Base-by-base conservation (phyloP, 2,113 vertebrate species). In the Phrynocephalus versicolor region DNA sequence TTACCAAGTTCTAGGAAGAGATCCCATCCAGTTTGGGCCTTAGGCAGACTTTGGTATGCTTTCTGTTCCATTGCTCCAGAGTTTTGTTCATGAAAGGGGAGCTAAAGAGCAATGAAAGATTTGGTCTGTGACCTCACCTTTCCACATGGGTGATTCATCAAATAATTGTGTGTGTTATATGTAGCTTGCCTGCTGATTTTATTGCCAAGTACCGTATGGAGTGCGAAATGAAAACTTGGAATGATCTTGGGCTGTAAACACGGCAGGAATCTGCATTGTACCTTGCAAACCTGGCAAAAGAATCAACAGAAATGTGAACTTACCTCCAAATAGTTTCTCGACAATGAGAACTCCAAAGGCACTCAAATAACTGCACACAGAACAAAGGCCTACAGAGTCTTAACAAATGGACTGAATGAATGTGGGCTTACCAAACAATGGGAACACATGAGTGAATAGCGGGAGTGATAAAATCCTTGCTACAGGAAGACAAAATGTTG, bases 241-340 rank as follows among this genome's bases (percentile, higher is more conserved):
- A 84, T 79, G 70, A 70, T 87, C 83, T 64, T 69, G 57, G 55
- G 70, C 67, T 85, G 72, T 77, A 85, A 88, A 77, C 72, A 64
- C 79, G 70, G 87, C 39, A n/a, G 64, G 25, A 71, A 60, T 81
- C n/a, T 39, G 18, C 21, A 19, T 21, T 77, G 23, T 69, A 39
- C 65, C 58, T 23, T 77, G 37, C 51, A 87, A 83, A 37, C 14
- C 3, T 83, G 81, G n/a, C 30, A 21, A 33, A 77, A 73, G 30
- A n/a, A 74, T 51, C 12, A 39, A 14, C 9, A 39, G 37, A 37
- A 77, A 82, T 55, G 3, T 7, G 51, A 78, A 67, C 25, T 25
- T n/a, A 33, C 15, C 1, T 23, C 30, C 25, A 23, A 57, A 69
- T 73, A 69, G 35, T 55, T 51, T 35, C 13, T 2, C 27, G 10